Evolutionary conservation across 2,797 vertebrate genomes (phyloP), one percentile per base, ranked within the genome.

Genomic region (Meriones psammophilus): DNA sequence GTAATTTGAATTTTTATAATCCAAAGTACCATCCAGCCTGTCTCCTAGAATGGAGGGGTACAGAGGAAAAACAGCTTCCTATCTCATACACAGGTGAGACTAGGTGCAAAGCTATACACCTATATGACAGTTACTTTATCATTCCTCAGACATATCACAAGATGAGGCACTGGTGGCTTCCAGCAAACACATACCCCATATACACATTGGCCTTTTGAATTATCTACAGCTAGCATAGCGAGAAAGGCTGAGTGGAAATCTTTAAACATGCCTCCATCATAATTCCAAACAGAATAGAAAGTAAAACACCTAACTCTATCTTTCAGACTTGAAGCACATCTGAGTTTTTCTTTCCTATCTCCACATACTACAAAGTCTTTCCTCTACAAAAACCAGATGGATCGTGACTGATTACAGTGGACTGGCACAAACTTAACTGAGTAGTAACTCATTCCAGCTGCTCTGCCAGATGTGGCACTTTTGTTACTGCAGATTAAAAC

Each of bases 401-500:
- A 56, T 88, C 92, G 33, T 4, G 26, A 54, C 30, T 68, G 90
- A 90, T 78, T 24, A 74, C 2, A 78, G n/a, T 26, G 42, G 88
- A 74, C 42, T 60, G 58, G 24, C 69, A 88, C 15, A n/a, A 88
- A 94, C 18, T 54, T 69, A 81, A 68, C 77, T 42, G 64, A 69
- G 2, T 46, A 50, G 54, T 54, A 39, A 73, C 58, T 66, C 58
- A 73, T 24, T 60, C n/a, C 91, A 78, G 77, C 60, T 92, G 56
- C 30, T 92, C 0, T 54, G 56, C 60, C 77, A 91, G 88, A 95
- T 74, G 80, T 83, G 73, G 8, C 42, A 77, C 13, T 78, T 89
- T 79, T 93, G 71, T 77, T 62, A 64, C 0, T 88, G 5, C 17
- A 94, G 80, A 68, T 46, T 88, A 78, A 81, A 93, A 58, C 73